A percentile compares a stretch with the other conserved stretches of the same genome.
Conservation (phyloP, 2,113 vertebrate species). For the Hyaena hyaena region DNA sequence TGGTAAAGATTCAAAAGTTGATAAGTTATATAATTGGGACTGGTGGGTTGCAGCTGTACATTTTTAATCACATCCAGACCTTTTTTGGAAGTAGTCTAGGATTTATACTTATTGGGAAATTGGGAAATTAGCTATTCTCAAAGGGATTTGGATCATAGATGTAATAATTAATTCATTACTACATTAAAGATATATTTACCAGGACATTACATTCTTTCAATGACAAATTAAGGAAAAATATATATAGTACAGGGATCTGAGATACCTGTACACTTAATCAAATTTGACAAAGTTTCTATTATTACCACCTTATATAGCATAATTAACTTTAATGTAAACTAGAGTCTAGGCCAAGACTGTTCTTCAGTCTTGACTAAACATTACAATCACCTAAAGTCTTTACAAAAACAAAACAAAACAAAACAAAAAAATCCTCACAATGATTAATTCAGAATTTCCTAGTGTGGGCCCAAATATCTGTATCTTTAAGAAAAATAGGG, state of each 20-base stretch:
- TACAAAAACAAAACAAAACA: not conserved
- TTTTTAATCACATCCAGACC: not conserved
- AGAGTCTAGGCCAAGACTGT: not conserved
- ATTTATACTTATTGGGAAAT: not conserved
- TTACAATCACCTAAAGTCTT: not conserved
- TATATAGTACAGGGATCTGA: not conserved
- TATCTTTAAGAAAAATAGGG: not conserved
- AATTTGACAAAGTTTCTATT: not conserved
- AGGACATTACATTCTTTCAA: not conserved
- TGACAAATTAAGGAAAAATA: not conserved
- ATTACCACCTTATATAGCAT: not conserved
- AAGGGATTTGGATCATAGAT: not conserved
- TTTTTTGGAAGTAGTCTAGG: not conserved
- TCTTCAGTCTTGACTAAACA: not conserved
- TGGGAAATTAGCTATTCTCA: not conserved
- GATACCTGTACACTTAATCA: not conserved
- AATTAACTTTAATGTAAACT: not conserved
- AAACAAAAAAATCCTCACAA: not conserved
- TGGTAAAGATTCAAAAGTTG: constrained; percentile 14
- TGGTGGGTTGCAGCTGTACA: not conserved
- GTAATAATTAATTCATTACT: not conserved
- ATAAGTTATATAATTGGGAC: constrained; percentile 18
- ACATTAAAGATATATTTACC: not conserved
- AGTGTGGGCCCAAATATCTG: accelerated
- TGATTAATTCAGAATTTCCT: not conserved